Base-by-base conservation (phyloP, 1,140 invertebrate genomes). In the Hestina assimilis region DNA sequence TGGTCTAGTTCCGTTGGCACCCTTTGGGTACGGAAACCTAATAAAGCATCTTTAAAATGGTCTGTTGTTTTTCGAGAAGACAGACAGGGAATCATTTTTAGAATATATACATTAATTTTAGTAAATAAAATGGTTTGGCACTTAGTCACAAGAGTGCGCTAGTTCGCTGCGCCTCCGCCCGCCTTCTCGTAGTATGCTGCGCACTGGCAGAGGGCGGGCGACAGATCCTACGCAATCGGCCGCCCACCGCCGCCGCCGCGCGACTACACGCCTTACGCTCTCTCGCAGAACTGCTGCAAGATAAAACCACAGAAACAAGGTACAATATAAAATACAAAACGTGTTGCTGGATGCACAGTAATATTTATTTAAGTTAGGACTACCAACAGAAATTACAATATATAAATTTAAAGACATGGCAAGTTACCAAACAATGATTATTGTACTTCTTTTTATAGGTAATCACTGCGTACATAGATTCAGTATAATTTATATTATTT, bases 111-210 rank as follows among this genome's bases (percentile, higher is more conserved):
- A 40, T 35, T 7, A 8, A 14, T 48, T 41, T 4, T 17, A 15
- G 9, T 29, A 47, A 20, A 33, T 17, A 5, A 9, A 8, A n/a
- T n/a, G 5, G 1, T 31, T n/a, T n/a, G n/a, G n/a, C n/a, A n/a
- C 38, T 2, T 38, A 85, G 81, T 0, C 81, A 87, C 65, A 87
- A 85, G 52, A 83, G 75, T 29, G 53, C 69, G 0, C 61, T 84
- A 11, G 83, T 87, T 0, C 75, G 83, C 0, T 77, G 75, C 23
- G 80, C 83, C 8, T 59, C 79, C 1, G 71, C 79, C 0, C 74
- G 83, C 0, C 70, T 87, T 15, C 59, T 87, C 24, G 79, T 84
- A 24, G 81, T 84, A 31, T 75, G 71, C 52, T 79, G 72, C 53
- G 83, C 83, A 8, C 61, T 87, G 29, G 79, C 72, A 0, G 71